Evolutionary conservation across 1,140 invertebrate species (phyloP), one percentile per base, ranked within the genome.

Genomic region (Polypedilum pembai): DNA sequence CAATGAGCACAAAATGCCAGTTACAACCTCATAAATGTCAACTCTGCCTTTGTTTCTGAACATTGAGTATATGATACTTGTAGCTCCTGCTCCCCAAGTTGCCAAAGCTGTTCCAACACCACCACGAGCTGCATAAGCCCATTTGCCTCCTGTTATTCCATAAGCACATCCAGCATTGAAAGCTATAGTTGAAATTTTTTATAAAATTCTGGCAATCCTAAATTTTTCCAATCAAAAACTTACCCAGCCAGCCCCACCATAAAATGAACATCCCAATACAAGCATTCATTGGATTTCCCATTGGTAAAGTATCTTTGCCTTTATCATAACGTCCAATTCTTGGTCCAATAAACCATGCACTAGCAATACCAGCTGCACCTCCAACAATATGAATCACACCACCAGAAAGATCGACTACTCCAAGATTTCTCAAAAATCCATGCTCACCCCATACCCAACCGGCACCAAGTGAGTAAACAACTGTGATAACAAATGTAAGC

Each of bases 351-450:
- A 69, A 69, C 17, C 17, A 21, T 8, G 65, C 18, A 18, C 17
- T 7, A 69, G 17, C 8, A 69, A 69, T 1, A 1, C 17, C 65
- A 20, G 65, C 17, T 18, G 65, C 65, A 7, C 65, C 65, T 18
- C 65, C 65, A 20, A 69, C 20, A 20, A 69, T 69, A 20, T 69
- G 65, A 69, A 69, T 69, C 1, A 21, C 17, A 8, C 15, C 65
- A 69, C 65, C 65, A 1, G 65, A 18, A 0, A 20, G 20, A 18
- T 69, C 65, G 20, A 69, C 65, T 5, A 18, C 65, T 20, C 65
- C 65, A 18, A 69, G 17, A 69, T 69, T 69, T 69, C 20, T 69
- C 10, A 69, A 20, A n/a, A n/a, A 69, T 69, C 65, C 65, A 69
- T 69, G 65, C 12, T 69, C 65, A 8, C 65, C 65, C 65, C 65